Base-by-base conservation (phyloP, 2,888 invertebrate species). In the Hirtodrosophila trivittata region DNA sequence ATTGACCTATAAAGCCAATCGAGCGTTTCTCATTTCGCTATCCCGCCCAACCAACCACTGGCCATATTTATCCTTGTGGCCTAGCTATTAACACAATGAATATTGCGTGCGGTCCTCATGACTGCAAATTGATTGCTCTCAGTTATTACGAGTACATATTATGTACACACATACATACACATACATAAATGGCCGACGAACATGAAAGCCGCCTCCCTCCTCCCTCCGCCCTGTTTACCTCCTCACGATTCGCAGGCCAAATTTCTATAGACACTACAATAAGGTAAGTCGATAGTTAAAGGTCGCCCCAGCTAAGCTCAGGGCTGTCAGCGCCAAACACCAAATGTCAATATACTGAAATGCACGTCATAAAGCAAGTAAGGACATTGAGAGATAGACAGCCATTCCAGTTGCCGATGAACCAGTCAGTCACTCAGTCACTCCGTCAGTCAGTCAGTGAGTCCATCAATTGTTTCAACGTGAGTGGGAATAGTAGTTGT, bases 401-500 rank as follows among this genome's bases (percentile, higher is more conserved):
- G 49, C 51, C 57, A 63, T 49, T 56, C 37, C 47, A 64, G 42
- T 66, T 52, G 51, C 47, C 62, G 55, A 5, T 28, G 3, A 28
- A 9, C 2, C 28, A 28, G 28, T 28, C 28, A n/a, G 33, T 35
- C 10, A 28, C 9, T 35, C 12, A 30, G 18, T 39, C 33, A 43
- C 33, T 42, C 42, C 43, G 26, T n/a, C 42, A 47, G 18, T 38
- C 45, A 39, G 32, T 25, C 41, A 32, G 35, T 30, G 25, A 18
- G 35, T 51, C 66, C 47, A 66, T 60, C 72, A 75, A 58, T 66
- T 80, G 77, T 78, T 75, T 72, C 60, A 74, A 64, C 66, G 82
- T 71, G 59, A 62, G 77, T 64, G 66, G 30, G 47, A 66, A 57
- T 60, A 66, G 73, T 55, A 56, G 65, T 66, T 62, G 41, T 47